Evolutionary conservation across 2,888 invertebrate genomes (phyloP), one percentile per base, ranked within the genome.

Genomic region (Drosophila histrio): DNA sequence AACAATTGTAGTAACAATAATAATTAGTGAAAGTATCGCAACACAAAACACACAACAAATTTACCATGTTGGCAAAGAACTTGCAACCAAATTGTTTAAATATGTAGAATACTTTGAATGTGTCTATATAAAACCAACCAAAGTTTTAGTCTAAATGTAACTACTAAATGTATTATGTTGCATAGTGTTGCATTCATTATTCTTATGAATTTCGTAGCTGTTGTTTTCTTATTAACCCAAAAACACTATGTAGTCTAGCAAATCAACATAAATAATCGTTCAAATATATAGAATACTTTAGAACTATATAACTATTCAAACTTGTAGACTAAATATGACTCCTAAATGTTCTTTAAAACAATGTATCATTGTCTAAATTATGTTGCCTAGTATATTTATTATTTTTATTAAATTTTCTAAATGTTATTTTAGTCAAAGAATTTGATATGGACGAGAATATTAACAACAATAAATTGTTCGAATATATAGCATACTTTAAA

Each of bases 1-100:
- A 24, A 17, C 15, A 32, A 47, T 32, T 32, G 39, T 79, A 67
- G 77, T 13, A 22, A 22, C 44, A 62, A 59, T 60, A 46, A 41
- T 54, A 36, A 52, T 6, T 43, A 9, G 19, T 15, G 28, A 69
- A 64, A 60, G 19, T 72, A 72, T 26, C 61, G 21, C 30, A 77
- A 46, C 68, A 62, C 57, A 26, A 44, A 11, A 17, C 34, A 17
- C 15, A 9, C 36, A 3, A 36, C 15, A 34, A 58, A 43, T 39
- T 52, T 19, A 7, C 13, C 11, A n/a, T n/a, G 8, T 5, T 36
- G 15, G 6, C 21, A 9, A n/a, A 7, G 13, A 11, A 11, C 17
- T 8, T 15, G 3, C 17, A 32, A 46, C 56, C 9, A 57, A 57
- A 57, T 47, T 38, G 19, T 13, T 41, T 4, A 22, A 41, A 53